Base-by-base conservation (phyloP, 2,797 vertebrate species). In the Setipinna tenuifilis region DNA sequence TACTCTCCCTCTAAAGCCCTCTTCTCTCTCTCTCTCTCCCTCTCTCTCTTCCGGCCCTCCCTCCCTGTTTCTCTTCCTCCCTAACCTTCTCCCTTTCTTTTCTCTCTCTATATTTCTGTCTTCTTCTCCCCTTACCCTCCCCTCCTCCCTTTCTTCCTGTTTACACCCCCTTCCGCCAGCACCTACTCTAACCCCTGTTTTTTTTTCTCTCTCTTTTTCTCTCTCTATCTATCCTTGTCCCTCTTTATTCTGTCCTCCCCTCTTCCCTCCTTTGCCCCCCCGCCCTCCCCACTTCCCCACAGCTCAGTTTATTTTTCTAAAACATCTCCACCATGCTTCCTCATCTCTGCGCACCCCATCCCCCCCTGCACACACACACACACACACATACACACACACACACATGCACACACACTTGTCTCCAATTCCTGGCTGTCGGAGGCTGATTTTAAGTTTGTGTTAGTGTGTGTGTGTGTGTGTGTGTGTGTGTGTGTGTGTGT, bases 11-110 rank as follows among this genome's bases (percentile, higher is more conserved):
- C 35, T 44, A n/a, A 41, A 41, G 35, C 35, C 35, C 35, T 41
- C 35, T 41, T 41, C 25, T 21, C 9, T 23, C 6, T 25, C 17
- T 44, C 31, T 44, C 35, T 25, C 35, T 25, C 35, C 21, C 31
- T 21, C 21, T 25, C 35, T 25, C 35, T 41, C 71, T 54, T 54
- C 50, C 50, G 7, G 50, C 12, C 31, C 71, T 75, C 35, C 41
- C 25, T 68, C 71, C 65, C 17, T 46, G 31, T 4, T 10, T 48
- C 19, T 17, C 50, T 11, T 46, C 82, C 87, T 35, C 81, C 84
- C 88, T 82, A 82, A 44, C 59, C 62, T 68, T 28, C 81, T 85
- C 81, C 80, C 19, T 84, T 82, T 82, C 21, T 31, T 25, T 10
- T 78, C 28, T 84, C 25, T 80, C 54, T 59, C 85, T 71, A 31